A percentile compares a stretch with the other conserved stretches of the same genome.
Evolutionary conservation across 2,888 invertebrate species (phyloP).

Genomic region (Leptopilina syphax): DNA sequence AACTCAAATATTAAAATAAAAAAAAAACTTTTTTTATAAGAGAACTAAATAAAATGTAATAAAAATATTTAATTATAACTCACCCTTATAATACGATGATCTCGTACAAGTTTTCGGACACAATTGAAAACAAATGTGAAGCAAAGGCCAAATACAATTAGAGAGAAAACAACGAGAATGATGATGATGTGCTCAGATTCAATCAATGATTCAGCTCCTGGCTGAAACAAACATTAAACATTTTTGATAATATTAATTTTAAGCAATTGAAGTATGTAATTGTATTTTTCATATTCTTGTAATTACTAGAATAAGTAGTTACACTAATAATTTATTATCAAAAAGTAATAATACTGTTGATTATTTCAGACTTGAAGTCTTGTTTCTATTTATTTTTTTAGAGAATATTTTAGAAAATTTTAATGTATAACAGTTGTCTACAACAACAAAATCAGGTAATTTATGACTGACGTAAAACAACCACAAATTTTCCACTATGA

Average conservation of each 20-base stretch:
- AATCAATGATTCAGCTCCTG: constrained; percentile 63
- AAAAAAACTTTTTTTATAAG: too few species aligned
- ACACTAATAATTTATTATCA: too few species aligned
- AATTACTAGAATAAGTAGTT: too few species aligned
- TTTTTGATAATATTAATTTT: background rate
- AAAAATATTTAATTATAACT: constrained; percentile 65
- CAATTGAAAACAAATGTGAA: constrained; percentile 93
- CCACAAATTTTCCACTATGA: background rate
- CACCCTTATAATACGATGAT: constrained; percentile 92
- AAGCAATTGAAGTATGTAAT: too few species aligned
- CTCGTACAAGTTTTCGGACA: constrained; percentile 89
- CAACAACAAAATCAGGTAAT: background rate
- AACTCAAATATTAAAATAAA: too few species aligned
- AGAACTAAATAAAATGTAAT: too few species aligned
- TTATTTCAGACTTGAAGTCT: too few species aligned
- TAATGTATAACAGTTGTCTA: background rate
- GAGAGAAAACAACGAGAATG: constrained; percentile 91
- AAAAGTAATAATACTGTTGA: too few species aligned
- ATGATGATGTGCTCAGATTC: constrained; percentile 88
- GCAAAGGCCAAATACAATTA: constrained; percentile 92
- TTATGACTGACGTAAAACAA: background rate
- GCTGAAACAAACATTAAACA: constrained; percentile 62
- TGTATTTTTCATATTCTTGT: too few species aligned
- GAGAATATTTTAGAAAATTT: background rate
- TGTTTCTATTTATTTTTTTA: too few species aligned